Evolutionary conservation across 92 coral and sea anemone species (phyloP).

Genomic region (Phenganax subtilis): DNA sequence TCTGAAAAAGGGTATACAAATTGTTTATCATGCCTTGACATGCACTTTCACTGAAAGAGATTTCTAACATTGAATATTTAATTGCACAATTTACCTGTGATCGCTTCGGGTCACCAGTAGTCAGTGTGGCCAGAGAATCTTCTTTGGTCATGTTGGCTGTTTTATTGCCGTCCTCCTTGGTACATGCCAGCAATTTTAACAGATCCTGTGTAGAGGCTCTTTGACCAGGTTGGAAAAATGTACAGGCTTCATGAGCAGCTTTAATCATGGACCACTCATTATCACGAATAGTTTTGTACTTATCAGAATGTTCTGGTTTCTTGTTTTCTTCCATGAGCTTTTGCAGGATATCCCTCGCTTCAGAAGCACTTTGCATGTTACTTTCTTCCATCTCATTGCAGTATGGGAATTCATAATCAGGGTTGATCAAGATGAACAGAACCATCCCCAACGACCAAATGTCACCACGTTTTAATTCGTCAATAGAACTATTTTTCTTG

Average conservation of each 20-base stretch:
- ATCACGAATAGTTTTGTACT: neutral
- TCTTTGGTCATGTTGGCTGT: neutral
- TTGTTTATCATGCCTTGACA: too few relatives aligned
- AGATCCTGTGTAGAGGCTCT: constrained; percentile 19
- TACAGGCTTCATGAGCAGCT: neutral
- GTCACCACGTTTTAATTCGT: neutral
- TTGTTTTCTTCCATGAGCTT: constrained; percentile 1
- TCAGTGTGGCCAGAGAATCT: neutral
- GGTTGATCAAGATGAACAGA: neutral
- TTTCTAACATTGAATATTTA: too few relatives aligned
- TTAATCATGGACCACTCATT: neutral
- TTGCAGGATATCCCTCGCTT: constrained; percentile 5
- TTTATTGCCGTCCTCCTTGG: neutral
- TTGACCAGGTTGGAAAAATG: constrained; percentile 5
- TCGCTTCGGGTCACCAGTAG: too few relatives aligned
- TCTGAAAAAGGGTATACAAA: too few relatives aligned
- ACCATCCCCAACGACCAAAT: constrained; percentile 11
- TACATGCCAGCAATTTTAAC: neutral
- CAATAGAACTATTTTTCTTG: neutral
- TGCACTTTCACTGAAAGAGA: too few relatives aligned
- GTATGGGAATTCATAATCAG: constrained; percentile 7
- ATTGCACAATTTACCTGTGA: too few relatives aligned
- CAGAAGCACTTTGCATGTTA: neutral
- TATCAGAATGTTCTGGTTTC: neutral
- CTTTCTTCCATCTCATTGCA: neutral